phyloP scores from a whole-genome alignment of 2,888 invertebrate genomes.

The Balanococcus diminutus region DNA sequence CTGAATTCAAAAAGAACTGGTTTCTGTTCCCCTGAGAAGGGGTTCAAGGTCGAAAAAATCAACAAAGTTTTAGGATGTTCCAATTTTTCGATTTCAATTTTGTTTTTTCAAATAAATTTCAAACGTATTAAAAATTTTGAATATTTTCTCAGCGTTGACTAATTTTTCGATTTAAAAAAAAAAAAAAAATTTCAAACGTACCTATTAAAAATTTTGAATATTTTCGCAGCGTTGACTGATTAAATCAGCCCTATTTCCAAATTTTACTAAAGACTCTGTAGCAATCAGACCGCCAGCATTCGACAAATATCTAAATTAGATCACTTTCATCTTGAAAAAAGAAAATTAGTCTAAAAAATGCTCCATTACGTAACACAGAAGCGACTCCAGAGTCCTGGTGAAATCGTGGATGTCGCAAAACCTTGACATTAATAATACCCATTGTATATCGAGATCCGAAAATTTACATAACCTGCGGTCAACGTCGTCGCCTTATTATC shows the following conservation, averaged over 20 bases:
- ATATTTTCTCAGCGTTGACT: too few species aligned
- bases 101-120: too few species aligned
- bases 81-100: too few species aligned
- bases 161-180: too few species aligned
- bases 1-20: not conserved
- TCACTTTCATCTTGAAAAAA: not conserved
- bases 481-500: not conserved
- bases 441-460: not conserved
- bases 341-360: not conserved
- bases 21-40: not conserved
- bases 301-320: too few species aligned
- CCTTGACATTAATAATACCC: conserved; percentile 14
- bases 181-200: not conserved
- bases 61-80: too few species aligned
- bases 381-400: not conserved
- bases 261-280: too few species aligned
- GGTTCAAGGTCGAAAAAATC: not conserved
- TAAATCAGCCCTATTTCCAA: too few species aligned
- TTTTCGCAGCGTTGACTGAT: too few species aligned
- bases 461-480: conserved; percentile 36
- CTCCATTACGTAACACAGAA: not conserved
- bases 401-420: conserved; percentile 29
- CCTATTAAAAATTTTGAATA: not conserved
- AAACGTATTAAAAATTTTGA: too few species aligned
- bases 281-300: too few species aligned